Percentiles rank a stretch among this genome's conserved stretches.
phyloP scores from a whole-genome alignment of 2,888 invertebrate species.

The Andricus quercusramuli region DNA sequence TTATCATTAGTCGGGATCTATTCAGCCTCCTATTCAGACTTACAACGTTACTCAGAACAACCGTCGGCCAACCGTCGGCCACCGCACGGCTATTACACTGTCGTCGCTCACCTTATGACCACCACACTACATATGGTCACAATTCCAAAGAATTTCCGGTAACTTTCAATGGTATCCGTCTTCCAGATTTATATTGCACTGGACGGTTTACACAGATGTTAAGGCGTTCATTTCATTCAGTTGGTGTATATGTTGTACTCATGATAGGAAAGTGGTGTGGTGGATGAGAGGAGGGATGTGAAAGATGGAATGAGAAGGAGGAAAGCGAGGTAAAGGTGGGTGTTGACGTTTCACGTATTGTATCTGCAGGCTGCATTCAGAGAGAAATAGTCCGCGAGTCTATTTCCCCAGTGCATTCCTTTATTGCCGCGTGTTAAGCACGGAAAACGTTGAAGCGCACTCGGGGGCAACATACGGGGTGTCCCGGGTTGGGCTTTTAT shows the following conservation, averaged over 20 bases:
- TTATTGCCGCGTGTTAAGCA: slow-evolving; percentile 45
- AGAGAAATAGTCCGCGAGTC: slow-evolving; percentile 56
- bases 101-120: too few species aligned
- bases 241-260: neutral
- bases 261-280: neutral
- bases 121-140: too few species aligned
- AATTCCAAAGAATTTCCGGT: too few species aligned
- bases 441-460: slow-evolving; percentile 25
- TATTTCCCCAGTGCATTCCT: slow-evolving; percentile 66
- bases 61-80: too few species aligned
- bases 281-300: slow-evolving; percentile 9
- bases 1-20: too few species aligned
- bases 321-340: slow-evolving; percentile 10
- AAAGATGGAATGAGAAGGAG: slow-evolving; percentile 24
- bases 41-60: too few species aligned
- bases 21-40: too few species aligned
- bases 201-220: slow-evolving; percentile 39
- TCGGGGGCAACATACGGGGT: neutral
- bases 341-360: slow-evolving; percentile 52
- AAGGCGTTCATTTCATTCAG: neutral
- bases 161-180: neutral
- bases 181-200: neutral
- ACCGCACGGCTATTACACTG: too few species aligned
- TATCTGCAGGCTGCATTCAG: slow-evolving; percentile 47
- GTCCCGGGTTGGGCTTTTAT: neutral